Evolutionary conservation across 2,888 invertebrate genomes (phyloP).

Genomic region (Laspeyria flexula): DNA sequence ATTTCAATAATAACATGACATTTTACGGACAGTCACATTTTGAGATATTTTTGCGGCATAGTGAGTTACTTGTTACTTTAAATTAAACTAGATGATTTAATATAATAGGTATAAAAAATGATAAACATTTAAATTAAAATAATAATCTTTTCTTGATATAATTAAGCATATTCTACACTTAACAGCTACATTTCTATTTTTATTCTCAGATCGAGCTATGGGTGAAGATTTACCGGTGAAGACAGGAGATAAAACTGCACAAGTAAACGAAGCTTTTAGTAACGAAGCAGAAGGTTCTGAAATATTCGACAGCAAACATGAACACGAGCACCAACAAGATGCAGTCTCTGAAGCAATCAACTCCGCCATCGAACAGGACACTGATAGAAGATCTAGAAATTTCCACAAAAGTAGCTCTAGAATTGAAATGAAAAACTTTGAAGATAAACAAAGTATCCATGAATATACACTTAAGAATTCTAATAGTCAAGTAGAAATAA

Average conservation of each 20-base stretch:
- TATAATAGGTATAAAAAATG: too few relatives aligned
- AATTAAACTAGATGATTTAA: too few relatives aligned
- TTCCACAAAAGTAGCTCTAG: slow-evolving; percentile 17
- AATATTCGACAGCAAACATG: background rate
- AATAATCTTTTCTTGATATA: too few relatives aligned
- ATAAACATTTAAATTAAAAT: too few relatives aligned
- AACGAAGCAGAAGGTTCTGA: slow-evolving; percentile 3
- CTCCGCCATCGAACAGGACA: slow-evolving; percentile 12
- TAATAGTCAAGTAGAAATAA: slow-evolving; percentile 24
- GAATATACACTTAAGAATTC: slow-evolving; percentile 17
- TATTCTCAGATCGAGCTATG: slow-evolving; percentile 39
- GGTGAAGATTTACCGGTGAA: slow-evolving; percentile 22
- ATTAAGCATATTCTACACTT: too few relatives aligned
- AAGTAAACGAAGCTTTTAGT: slow-evolving; percentile 6
- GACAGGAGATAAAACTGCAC: slow-evolving; percentile 6
- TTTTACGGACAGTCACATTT: too few relatives aligned
- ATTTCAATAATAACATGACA: too few relatives aligned
- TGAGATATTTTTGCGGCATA: too few relatives aligned
- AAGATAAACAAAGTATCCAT: slow-evolving; percentile 18
- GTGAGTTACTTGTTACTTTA: too few relatives aligned
- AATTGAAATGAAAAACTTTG: slow-evolving; percentile 16
- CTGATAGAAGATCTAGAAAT: slow-evolving; percentile 10
- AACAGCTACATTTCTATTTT: background rate
- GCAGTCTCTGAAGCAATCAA: slow-evolving; percentile 18
- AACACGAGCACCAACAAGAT: slow-evolving; percentile 13